phyloP scores from a whole-genome alignment of 2,888 invertebrate species.

The Willowsia nigromaculata region DNA sequence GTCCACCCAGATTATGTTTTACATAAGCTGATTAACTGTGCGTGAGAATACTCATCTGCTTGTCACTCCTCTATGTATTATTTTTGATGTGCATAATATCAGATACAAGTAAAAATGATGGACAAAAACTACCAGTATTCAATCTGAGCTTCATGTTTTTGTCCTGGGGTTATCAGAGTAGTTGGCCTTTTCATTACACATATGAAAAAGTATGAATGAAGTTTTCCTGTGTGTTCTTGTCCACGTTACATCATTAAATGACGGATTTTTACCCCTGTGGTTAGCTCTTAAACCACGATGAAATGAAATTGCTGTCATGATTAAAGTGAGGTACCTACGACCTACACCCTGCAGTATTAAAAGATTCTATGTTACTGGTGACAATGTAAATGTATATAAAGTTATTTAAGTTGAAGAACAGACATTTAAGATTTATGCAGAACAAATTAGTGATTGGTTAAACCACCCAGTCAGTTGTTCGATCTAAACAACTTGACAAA shows the following conservation, averaged over 20 bases:
- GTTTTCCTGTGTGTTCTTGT: neutral
- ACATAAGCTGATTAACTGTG: constrained; percentile 48
- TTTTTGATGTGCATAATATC: too few relatives aligned
- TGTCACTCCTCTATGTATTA: too few relatives aligned
- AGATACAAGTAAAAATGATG: neutral
- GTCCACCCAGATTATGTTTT: constrained; percentile 12
- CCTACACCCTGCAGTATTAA: too few relatives aligned
- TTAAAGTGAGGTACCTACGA: too few relatives aligned
- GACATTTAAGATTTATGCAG: constrained; percentile 48
- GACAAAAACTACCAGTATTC: constrained; percentile 48
- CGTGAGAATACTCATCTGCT: neutral
- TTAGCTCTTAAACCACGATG: too few relatives aligned
- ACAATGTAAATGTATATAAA: neutral
- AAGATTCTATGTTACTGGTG: constrained; percentile 37
- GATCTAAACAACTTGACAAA: constrained; percentile 36
- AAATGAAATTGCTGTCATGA: too few relatives aligned
- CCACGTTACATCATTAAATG: neutral
- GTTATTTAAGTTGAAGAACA: neutral
- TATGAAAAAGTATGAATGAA: neutral
- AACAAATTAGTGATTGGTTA: constrained; percentile 61
- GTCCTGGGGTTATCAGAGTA: neutral
- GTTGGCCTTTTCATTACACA: neutral
- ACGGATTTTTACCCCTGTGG: neutral
- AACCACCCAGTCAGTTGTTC: constrained; percentile 32
- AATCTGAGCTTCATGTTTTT: constrained; percentile 25